These are phyloP conservation scores for Paraescarpia echinospica DNA, from an alignment of 1,140 invertebrate genomes.

Conservation along the genomic window DNA sequence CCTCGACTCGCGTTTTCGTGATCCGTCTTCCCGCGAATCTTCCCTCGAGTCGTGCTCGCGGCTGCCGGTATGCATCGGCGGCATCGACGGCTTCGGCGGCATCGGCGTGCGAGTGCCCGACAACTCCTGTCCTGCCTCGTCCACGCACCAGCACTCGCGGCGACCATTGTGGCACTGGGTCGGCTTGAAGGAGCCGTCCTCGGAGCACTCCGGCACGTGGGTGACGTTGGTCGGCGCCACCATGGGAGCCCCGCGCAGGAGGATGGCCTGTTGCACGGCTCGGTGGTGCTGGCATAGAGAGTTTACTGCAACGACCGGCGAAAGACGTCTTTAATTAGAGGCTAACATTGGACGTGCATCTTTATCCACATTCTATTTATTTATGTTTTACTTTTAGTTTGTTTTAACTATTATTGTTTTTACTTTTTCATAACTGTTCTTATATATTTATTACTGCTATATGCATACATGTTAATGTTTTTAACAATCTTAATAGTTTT, in stretches of 20 bases:
- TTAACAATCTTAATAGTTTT: too few species aligned
- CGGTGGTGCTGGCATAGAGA: not conserved
- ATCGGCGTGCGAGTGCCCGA: not conserved
- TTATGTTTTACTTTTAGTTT: too few species aligned
- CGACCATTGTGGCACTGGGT: conserved; percentile 6
- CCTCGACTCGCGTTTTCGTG: not conserved
- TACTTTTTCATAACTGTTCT: too few species aligned
- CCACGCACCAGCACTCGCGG: conserved; percentile 10
- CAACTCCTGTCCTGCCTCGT: not conserved
- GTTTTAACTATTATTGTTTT: too few species aligned
- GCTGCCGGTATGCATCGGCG: not conserved
- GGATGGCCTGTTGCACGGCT: not conserved
- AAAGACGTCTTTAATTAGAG: not conserved
- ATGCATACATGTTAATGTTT: too few species aligned
- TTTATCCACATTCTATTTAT: too few species aligned
- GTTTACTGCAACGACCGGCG: not conserved
- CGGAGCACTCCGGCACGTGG: not conserved
- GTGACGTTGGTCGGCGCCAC: not conserved
- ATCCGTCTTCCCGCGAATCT: not conserved
- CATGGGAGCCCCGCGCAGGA: not conserved
- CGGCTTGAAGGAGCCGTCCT: conserved; percentile 13
- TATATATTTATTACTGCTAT: too few species aligned
- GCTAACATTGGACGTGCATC: too few species aligned
- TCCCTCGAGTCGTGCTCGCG: not conserved
- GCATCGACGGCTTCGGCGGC: too few species aligned